A percentile compares a stretch with the other conserved stretches of the same genome.
phyloP scores from a whole-genome alignment of 1,140 invertebrate species.

The Carposina sasakii region DNA sequence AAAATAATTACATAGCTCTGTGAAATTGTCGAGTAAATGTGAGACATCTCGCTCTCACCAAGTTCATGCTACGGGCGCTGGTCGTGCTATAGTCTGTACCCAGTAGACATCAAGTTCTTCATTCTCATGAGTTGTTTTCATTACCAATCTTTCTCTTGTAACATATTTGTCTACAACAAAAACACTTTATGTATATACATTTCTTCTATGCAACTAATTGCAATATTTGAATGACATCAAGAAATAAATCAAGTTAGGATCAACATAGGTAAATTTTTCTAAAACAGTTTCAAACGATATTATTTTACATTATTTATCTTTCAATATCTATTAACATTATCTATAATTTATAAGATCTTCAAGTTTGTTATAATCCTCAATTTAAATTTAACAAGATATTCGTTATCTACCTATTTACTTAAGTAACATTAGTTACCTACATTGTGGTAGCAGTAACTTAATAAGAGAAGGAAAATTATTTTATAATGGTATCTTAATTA shows the following conservation, averaged over 20 bases:
- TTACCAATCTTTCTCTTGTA: too few relatives aligned
- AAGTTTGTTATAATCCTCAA: slow-evolving; percentile 63
- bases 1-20: too few relatives aligned
- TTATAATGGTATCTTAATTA: slow-evolving; percentile 54
- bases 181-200: slow-evolving; percentile 54
- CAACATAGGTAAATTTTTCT: slow-evolving; percentile 71
- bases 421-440: slow-evolving; percentile 39
- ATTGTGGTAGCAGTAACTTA: slow-evolving; percentile 54
- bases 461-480: slow-evolving; percentile 46
- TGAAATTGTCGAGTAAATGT: too few relatives aligned
- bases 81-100: too few relatives aligned
- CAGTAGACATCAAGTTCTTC: too few relatives aligned
- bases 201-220: slow-evolving; percentile 56
- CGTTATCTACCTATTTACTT: slow-evolving; percentile 63
- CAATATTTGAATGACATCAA: slow-evolving; percentile 49
- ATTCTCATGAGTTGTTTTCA: too few relatives aligned
- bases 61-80: too few relatives aligned
- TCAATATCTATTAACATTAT: slow-evolving; percentile 69
- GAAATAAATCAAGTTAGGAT: slow-evolving; percentile 59
- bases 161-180: too few relatives aligned
- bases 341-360: slow-evolving; percentile 67
- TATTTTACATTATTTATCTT: slow-evolving; percentile 62
- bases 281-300: slow-evolving; percentile 66
- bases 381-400: slow-evolving; percentile 69
- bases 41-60: too few relatives aligned